These are phyloP conservation scores for Heliconius cydno DNA, from an alignment of 2,888 invertebrate species.

Conservation along the genomic window DNA sequence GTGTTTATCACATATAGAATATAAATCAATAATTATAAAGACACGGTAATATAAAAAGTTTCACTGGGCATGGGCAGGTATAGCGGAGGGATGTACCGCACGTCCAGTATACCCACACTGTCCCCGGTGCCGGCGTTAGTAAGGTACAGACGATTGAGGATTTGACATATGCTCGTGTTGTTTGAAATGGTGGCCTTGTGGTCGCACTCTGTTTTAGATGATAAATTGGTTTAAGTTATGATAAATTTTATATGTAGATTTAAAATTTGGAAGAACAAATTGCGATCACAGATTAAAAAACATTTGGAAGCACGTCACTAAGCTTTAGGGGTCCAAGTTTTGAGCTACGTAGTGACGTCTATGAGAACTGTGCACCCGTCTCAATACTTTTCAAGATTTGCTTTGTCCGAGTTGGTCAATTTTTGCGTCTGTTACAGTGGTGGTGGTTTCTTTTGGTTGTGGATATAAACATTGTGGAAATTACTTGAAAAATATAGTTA, in stretches of 20 bases:
- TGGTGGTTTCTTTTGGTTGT: slow-evolving; percentile 38
- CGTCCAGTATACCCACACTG: slow-evolving; percentile 95
- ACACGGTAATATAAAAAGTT: slow-evolving; percentile 57
- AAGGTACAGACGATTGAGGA: slow-evolving; percentile 83
- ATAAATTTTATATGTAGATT: neutral
- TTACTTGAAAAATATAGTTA: slow-evolving; percentile 33
- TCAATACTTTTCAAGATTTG: slow-evolving; percentile 29
- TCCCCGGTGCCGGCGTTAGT: slow-evolving; percentile 87
- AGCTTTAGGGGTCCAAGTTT: slow-evolving; percentile 58
- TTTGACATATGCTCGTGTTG: slow-evolving; percentile 62
- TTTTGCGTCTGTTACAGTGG: slow-evolving; percentile 35
- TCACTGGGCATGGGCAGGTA: slow-evolving; percentile 76
- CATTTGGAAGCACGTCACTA: slow-evolving; percentile 58
- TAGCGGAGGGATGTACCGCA: slow-evolving; percentile 92
- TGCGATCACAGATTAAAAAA: slow-evolving; percentile 56
- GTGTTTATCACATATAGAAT: neutral
- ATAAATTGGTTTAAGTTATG: neutral
- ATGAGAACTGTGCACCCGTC: slow-evolving; percentile 44
- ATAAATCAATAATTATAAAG: slow-evolving; percentile 10
- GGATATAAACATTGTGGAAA: neutral
- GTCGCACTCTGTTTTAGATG: slow-evolving; percentile 56
- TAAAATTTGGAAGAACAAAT: slow-evolving; percentile 52
- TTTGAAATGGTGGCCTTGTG: slow-evolving; percentile 60
- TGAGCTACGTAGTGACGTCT: slow-evolving; percentile 59
- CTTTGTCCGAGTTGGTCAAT: slow-evolving; percentile 36